Percentiles rank a stretch among this genome's conserved stretches.
phyloP scores from a whole-genome alignment of 53 echinoderm and acorn worm species.

The Crossaster papposus region DNA sequence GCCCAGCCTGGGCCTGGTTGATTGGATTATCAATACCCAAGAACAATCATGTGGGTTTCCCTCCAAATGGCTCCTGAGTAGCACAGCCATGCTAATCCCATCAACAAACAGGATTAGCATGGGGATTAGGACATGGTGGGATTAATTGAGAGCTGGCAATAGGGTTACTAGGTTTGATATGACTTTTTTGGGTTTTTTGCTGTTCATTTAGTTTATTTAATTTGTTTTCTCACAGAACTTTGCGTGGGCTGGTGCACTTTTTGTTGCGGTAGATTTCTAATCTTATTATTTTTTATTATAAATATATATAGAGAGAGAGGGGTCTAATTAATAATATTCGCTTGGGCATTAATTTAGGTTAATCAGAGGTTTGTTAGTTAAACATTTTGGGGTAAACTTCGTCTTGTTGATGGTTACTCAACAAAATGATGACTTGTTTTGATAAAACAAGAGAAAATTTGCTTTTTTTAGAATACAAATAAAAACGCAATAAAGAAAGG shows the following conservation, averaged over 20 bases:
- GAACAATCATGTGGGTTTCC: conserved; percentile 48
- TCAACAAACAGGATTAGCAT: conserved; percentile 54
- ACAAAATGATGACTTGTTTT: too few species aligned
- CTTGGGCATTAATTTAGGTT: too few species aligned
- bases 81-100: conserved; percentile 47
- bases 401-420: too few species aligned
- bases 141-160: conserved; percentile 50
- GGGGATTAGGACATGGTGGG: conserved; percentile 53
- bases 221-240: background rate
- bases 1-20: background rate
- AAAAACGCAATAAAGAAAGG: too few species aligned
- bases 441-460: too few species aligned
- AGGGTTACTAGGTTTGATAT: conserved; percentile 4
- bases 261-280: background rate
- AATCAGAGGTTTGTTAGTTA: too few species aligned
- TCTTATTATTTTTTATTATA: conserved; percentile 10
- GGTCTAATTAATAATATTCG: background rate
- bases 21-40: conserved; percentile 46
- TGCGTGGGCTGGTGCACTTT: conserved; percentile 38
- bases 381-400: too few species aligned
- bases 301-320: background rate
- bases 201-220: background rate
- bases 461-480: too few species aligned
- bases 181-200: background rate
- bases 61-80: conserved; percentile 8